phyloP scores from a whole-genome alignment of 2,113 vertebrate genomes.

The Peromyscus leucopus region DNA sequence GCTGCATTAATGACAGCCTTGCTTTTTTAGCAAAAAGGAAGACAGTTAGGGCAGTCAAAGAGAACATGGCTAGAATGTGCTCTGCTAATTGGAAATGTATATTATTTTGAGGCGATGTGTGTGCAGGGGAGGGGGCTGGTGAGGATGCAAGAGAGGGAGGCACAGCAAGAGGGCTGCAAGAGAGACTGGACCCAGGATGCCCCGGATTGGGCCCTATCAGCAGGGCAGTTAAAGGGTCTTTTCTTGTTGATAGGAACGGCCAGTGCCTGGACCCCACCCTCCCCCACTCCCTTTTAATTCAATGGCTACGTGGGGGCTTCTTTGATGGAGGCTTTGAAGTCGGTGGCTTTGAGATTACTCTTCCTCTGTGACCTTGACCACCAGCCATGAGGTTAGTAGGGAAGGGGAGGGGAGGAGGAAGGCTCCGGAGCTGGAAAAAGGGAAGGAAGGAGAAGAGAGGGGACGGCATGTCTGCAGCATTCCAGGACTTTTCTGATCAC shows the following conservation, averaged over 20 bases:
- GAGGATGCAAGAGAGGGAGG: conserved; percentile 33
- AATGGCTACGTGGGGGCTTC: conserved; percentile 75
- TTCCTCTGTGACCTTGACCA: conserved; percentile 86
- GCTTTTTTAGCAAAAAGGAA: conserved; percentile 89
- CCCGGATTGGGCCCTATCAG: conserved; percentile 59
- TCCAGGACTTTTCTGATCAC: conserved; percentile 86
- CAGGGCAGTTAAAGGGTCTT: conserved; percentile 64
- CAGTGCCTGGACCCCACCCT: conserved; percentile 66
- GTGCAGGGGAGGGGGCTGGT: conserved; percentile 50
- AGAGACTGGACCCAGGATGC: conserved; percentile 36
- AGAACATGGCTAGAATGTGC: conserved; percentile 89
- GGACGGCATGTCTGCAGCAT: conserved; percentile 81
- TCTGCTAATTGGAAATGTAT: conserved; percentile 90
- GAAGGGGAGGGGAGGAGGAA: conserved; percentile 58
- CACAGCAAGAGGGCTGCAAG: background rate
- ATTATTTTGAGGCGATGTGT: conserved; percentile 85
- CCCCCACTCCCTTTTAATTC: conserved; percentile 81
- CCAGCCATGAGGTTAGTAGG: conserved; percentile 80
- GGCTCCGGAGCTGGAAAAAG: conserved; percentile 62
- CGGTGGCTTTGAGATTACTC: conserved; percentile 84
- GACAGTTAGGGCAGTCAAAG: conserved; percentile 89
- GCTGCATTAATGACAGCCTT: conserved; percentile 88
- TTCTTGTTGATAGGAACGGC: conserved; percentile 66
- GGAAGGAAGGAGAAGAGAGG: conserved; percentile 68
- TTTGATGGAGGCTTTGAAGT: conserved; percentile 84